These are phyloP conservation scores for Engraulis encrasicolus DNA, from an alignment of 2,113 vertebrate species.

Conservation along the genomic window DNA sequence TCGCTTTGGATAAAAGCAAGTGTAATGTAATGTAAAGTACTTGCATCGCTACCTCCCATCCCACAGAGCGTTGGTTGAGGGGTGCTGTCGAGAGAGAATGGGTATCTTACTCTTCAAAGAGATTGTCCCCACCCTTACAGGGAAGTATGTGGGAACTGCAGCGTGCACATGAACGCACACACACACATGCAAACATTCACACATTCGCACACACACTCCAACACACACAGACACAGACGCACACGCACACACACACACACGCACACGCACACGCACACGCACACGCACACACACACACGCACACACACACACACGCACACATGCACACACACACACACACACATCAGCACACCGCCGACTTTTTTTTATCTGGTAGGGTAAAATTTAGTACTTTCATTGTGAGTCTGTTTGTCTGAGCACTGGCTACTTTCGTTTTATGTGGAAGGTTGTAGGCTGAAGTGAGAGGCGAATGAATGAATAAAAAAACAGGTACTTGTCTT, in stretches of 20 bases:
- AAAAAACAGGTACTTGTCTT: neutral
- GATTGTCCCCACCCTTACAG: neutral
- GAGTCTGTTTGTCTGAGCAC: neutral
- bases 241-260: neutral
- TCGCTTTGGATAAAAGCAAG: too few species aligned
- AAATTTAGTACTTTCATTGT: slow-evolving; percentile 6
- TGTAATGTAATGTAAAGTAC: too few species aligned
- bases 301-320: neutral
- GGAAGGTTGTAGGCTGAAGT: neutral
- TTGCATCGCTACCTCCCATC: neutral
- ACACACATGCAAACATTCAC: too few species aligned
- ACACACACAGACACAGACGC: too few species aligned
- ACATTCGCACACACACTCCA: neutral
- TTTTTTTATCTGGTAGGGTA: neutral
- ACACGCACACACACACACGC: too few species aligned
- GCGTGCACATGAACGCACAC: neutral
- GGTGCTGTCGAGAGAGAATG: too few species aligned
- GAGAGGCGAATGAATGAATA: neutral
- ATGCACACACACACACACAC: neutral
- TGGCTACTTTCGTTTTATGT: neutral
- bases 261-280: too few species aligned
- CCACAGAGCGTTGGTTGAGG: neutral
- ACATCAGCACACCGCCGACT: neutral
- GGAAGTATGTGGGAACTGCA: neutral
- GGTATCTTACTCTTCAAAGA: too few species aligned